These are phyloP conservation scores for Microctonus hyperodae DNA, from an alignment of 2,888 invertebrate species.

Conservation along the genomic window DNA sequence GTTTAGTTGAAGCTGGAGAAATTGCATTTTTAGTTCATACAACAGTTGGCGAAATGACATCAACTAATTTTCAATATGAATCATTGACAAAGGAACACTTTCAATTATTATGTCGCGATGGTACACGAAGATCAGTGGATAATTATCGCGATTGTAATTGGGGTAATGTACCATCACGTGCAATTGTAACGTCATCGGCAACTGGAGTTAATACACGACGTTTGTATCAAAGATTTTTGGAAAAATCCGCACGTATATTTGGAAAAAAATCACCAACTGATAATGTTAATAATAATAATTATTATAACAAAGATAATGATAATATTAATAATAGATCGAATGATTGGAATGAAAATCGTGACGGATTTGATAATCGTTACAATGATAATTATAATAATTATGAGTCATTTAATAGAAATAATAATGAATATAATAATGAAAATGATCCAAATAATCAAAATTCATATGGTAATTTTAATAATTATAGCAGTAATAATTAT, in stretches of 20 bases:
- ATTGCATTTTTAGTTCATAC: conserved; percentile 90
- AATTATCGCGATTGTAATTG: conserved; percentile 82
- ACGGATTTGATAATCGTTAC: neutral
- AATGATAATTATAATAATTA: too few relatives aligned
- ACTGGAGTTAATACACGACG: conserved; percentile 67
- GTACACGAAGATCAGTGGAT: conserved; percentile 72
- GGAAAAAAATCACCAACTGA: conserved; percentile 34
- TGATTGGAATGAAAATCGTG: conserved; percentile 15
- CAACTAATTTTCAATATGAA: conserved; percentile 68
- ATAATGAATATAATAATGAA: conserved; percentile 33
- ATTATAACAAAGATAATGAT: conserved; percentile 39
- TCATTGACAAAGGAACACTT: conserved; percentile 74
- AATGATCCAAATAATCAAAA: conserved; percentile 41
- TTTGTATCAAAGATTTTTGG: conserved; percentile 72
- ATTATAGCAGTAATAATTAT: conserved; percentile 32
- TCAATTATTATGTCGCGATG: conserved; percentile 84
- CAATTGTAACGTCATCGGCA: conserved; percentile 86
- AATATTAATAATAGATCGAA: conserved; percentile 34
- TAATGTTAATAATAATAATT: conserved; percentile 31
- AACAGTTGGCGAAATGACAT: conserved; percentile 77
- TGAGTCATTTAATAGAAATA: too few relatives aligned
- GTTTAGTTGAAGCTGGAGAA: conserved; percentile 84
- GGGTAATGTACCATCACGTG: conserved; percentile 85
- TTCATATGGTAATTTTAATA: conserved; percentile 37
- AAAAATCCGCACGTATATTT: conserved; percentile 65